Conservation (phyloP, 2,797 vertebrate species). For the Mormyrops attenuatus region DNA sequence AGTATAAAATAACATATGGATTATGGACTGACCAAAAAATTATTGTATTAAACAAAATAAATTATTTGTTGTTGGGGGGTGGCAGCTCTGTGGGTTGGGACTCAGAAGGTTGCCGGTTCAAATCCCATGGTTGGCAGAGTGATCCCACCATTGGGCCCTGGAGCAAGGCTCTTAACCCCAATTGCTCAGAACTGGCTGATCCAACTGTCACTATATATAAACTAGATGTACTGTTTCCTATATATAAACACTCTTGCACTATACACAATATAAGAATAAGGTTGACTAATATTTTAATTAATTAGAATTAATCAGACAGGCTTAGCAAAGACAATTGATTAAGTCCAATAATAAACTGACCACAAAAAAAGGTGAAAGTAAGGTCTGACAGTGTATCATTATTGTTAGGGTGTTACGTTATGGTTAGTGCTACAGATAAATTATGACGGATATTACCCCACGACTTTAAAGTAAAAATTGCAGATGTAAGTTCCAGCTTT, state of each 20-base stretch:
- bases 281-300: neutral
- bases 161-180: neutral
- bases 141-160: neutral
- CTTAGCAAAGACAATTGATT: neutral
- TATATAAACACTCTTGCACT: neutral
- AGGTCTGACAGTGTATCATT: neutral
- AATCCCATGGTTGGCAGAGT: neutral
- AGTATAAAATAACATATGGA: neutral
- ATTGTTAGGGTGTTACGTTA: neutral
- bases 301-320: neutral
- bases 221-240: neutral
- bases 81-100: neutral
- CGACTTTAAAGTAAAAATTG: neutral
- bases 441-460: neutral
- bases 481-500: neutral
- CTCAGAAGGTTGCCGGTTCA: neutral
- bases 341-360: neutral
- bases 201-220: neutral
- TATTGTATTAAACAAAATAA: neutral
- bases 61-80: neutral
- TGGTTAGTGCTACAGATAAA: neutral
- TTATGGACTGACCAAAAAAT: neutral
- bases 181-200: neutral
- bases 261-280: neutral
- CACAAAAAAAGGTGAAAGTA: neutral